These are phyloP conservation scores for Festucalex cinctus DNA, from an alignment of 2,113 vertebrate genomes.

Conservation along the genomic window DNA sequence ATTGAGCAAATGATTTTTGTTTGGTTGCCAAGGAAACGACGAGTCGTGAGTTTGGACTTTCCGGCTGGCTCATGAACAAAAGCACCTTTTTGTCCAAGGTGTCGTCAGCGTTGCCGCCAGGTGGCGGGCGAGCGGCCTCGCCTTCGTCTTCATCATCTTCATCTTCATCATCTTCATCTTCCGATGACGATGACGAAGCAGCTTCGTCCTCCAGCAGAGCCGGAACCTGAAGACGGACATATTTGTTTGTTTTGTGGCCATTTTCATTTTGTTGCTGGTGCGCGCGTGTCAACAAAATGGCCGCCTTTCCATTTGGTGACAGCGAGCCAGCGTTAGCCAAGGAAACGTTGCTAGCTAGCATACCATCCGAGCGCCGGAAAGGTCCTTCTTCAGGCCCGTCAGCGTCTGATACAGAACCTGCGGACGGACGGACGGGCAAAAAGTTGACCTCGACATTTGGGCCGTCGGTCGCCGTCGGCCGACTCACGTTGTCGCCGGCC, in stretches of 20 bases:
- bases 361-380: constrained; percentile 93
- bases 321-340: no score
- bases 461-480: neutral
- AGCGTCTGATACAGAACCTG: constrained; percentile 96
- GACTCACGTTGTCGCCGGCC: constrained; percentile 78
- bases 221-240: constrained; percentile 77
- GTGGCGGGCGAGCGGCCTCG: constrained; percentile 29
- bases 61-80: neutral
- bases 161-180: constrained; percentile 63
- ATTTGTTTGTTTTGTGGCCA: no score
- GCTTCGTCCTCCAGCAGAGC: constrained; percentile 78
- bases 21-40: no score
- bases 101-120: constrained; percentile 9
- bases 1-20: no score
- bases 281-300: no score
- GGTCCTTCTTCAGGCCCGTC: constrained; percentile 89
- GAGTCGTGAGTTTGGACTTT: no score
- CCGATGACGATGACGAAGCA: constrained; percentile 51
- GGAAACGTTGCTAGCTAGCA: no score
- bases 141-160: constrained; percentile 10
- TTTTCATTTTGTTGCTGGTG: no score
- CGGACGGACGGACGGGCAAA: no score
- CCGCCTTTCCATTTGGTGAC: no score
- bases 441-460: no score
- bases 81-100: constrained; percentile 82